Evolutionary conservation across 2,797 vertebrate genomes (phyloP).

Genomic region (Thunnus albacares): DNA sequence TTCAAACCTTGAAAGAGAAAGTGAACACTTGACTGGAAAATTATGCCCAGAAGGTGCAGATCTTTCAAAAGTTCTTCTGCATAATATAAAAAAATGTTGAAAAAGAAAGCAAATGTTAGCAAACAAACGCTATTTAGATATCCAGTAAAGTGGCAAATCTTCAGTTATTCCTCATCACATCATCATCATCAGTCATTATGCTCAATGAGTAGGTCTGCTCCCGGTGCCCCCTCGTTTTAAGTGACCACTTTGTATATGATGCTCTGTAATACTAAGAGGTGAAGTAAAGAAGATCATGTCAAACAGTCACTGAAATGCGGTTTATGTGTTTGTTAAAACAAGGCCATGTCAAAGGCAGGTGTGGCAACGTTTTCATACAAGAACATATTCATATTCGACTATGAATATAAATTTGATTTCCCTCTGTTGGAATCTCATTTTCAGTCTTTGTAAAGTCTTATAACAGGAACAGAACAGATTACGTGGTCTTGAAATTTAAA

Average conservation of each 20-base stretch:
- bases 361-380: background rate
- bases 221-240: background rate
- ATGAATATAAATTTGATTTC: background rate
- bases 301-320: background rate
- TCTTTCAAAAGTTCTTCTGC: background rate
- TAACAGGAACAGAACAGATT: background rate
- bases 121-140: conserved; percentile 1
- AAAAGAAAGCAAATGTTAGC: background rate
- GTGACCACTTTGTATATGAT: background rate
- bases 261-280: background rate
- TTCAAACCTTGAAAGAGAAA: background rate
- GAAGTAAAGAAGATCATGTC: background rate
- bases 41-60: background rate
- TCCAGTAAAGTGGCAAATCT: background rate
- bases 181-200: conserved; percentile 19
- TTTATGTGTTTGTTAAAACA: background rate
- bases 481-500: background rate
- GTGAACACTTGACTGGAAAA: background rate
- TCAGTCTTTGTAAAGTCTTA: background rate
- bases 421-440: background rate
- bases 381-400: too few relatives aligned
- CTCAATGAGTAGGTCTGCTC: background rate
- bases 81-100: background rate
- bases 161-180: conserved; percentile 5
- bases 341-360: background rate